phyloP scores from a whole-genome alignment of 2,888 invertebrate genomes.

The Noctua pronuba region DNA sequence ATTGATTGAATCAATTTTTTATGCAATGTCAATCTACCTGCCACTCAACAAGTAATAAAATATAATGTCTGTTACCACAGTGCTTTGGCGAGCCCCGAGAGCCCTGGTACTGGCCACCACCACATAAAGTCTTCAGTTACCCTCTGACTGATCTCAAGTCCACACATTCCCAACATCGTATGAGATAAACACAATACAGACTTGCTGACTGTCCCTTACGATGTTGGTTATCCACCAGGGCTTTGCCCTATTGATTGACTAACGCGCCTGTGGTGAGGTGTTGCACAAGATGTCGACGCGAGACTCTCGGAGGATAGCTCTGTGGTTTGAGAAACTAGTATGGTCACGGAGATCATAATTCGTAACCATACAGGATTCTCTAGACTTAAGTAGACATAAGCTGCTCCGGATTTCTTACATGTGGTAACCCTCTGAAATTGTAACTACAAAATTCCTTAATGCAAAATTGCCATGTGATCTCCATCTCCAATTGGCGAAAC shows the following conservation, averaged over 20 bases:
- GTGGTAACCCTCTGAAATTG: conserved; percentile 81
- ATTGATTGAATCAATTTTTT: background rate
- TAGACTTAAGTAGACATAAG: conserved; percentile 85
- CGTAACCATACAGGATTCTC: conserved; percentile 86
- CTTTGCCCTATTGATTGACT: conserved; percentile 57
- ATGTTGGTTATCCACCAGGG: conserved; percentile 76
- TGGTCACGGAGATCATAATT: conserved; percentile 79
- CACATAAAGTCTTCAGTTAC: conserved; percentile 78
- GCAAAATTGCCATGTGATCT: conserved; percentile 21
- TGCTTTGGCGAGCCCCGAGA: conserved; percentile 74
- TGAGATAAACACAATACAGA: conserved; percentile 64
- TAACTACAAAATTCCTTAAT: conserved; percentile 67
- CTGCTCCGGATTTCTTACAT: conserved; percentile 82
- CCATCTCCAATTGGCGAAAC: conserved; percentile 42
- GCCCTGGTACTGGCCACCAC: conserved; percentile 78
- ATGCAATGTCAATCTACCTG: conserved; percentile 7
- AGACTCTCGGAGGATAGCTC: conserved; percentile 82
- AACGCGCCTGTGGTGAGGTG: conserved; percentile 72
- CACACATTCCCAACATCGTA: conserved; percentile 72
- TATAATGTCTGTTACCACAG: conserved; percentile 80
- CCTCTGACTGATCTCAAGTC: conserved; percentile 80
- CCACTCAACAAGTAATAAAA: conserved; percentile 20
- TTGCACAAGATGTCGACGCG: conserved; percentile 65
- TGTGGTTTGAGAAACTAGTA: conserved; percentile 84
- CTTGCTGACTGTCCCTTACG: conserved; percentile 68